Base-by-base conservation (phyloP, 2,797 vertebrate species). In the Rhabdophis nuchalis region DNA sequence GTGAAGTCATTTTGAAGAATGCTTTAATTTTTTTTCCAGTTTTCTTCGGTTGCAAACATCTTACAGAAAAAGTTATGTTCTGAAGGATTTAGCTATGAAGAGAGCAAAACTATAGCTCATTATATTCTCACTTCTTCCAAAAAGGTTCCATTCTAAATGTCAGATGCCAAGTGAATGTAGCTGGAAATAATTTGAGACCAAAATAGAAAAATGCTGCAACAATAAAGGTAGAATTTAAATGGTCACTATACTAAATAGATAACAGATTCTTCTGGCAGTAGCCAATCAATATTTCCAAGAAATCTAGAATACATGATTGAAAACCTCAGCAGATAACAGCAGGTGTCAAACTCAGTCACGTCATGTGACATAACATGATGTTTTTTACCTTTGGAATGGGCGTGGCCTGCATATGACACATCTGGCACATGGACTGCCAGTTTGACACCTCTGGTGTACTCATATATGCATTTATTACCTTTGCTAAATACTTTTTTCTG, bases 381-480 rank as follows among this genome's bases (percentile, higher is more conserved):
- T 60, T 60, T 60, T 60, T 60, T 60, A 23, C 57, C 57, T 60
- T 60, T 60, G 23, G 57, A 23, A 2, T 60, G 8, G 23, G 23
- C 1, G 0, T 60, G 57, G 23, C 57, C 20, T 23, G 5, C 2
- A 58, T 1, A 0, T 9, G 23, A 58, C 3, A 7, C 20, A 60
- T 60, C 57, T 3, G 57, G 57, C 57, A 8, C 20, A 0, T 9
- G 23, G 23, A 23, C 23, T 0, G 8, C 57, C 57, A 60, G 23
- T 60, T 60, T 60, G 23, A 60, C 2, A 60, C 23, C 57, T 7
- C 57, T 58, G 23, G 1, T 25, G 5, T 72, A 72, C 2, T 72
- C 68, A 72, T 72, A 36, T 72, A 18, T 36, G 68, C 32, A 72
- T 72, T 72, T 72, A 72, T 72, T 72, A 20, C 68, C 32, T 72